phyloP scores from a whole-genome alignment of 2,888 invertebrate species.

The Gisinianus flammeolus region DNA sequence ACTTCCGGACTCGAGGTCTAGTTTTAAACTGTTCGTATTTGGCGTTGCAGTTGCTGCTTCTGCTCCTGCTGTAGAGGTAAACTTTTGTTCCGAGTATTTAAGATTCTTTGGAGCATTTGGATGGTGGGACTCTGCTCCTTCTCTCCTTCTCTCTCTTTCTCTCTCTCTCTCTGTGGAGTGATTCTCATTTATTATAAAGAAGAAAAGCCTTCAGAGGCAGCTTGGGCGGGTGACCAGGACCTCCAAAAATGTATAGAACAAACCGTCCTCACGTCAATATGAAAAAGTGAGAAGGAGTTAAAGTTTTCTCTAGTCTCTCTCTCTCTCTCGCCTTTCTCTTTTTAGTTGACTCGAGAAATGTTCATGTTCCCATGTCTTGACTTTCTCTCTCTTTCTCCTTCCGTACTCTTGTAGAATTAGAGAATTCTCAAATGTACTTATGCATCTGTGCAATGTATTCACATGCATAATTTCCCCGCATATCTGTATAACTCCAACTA shows the following conservation, averaged over 20 bases:
- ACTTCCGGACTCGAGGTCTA: too few species aligned
- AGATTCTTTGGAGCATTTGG: not conserved
- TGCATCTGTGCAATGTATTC: not conserved
- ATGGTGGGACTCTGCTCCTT: not conserved
- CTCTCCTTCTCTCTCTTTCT: too few species aligned
- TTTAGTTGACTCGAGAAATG: not conserved
- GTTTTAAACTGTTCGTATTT: not conserved
- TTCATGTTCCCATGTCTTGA: not conserved
- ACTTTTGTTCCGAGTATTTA: constrained; percentile 17
- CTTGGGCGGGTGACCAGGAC: constrained; percentile 18
- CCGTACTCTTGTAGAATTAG: not conserved
- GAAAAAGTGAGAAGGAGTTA: constrained; percentile 14
- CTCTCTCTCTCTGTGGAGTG: too few species aligned
- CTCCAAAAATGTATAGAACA: not conserved
- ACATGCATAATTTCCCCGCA: not conserved
- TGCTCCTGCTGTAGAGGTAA: constrained; percentile 10
- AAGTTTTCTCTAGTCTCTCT: not conserved
- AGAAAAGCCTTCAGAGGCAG: constrained; percentile 17
- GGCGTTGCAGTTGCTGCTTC: not conserved
- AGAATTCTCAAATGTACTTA: too few species aligned
- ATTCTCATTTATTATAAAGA: constrained; percentile 18
- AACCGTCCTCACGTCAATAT: not conserved
- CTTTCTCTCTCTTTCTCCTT: not conserved
- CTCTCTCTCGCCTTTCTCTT: not conserved
- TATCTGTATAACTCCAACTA: not conserved